Evolutionary conservation across 1,140 invertebrate species (phyloP).

Genomic region (Platyscapa corneri): DNA sequence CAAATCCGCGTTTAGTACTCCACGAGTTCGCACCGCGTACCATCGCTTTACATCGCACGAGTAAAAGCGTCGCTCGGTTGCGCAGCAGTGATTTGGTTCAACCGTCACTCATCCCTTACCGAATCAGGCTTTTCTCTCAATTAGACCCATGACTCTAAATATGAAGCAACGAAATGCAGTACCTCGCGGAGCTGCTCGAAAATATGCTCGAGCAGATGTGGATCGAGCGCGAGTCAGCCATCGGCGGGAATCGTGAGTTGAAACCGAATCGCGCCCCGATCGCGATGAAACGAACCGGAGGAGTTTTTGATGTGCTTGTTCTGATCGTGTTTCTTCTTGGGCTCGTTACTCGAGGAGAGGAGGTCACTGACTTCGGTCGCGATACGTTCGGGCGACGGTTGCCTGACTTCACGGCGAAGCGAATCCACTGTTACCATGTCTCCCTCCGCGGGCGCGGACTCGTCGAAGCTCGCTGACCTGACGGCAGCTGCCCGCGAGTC

Average conservation of each 20-base stretch:
- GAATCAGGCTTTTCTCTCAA: not conserved
- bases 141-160: not conserved
- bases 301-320: slow-evolving; percentile 58
- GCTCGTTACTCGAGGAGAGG: slow-evolving; percentile 49
- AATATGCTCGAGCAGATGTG: no score
- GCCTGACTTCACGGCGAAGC: slow-evolving; percentile 58
- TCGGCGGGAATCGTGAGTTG: not conserved
- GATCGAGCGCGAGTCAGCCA: no score
- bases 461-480: slow-evolving; percentile 49
- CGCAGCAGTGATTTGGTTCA: not conserved
- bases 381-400: slow-evolving; percentile 52
- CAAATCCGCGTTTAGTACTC: not conserved
- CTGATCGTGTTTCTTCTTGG: not conserved
- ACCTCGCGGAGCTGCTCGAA: no score
- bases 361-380: slow-evolving; percentile 60
- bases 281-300: slow-evolving; percentile 56
- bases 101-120: not conserved
- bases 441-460: slow-evolving; percentile 33
- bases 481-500: slow-evolving; percentile 37
- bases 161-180: no score
- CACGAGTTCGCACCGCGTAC: not conserved
- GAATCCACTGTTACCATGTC: slow-evolving; percentile 53
- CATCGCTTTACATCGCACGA: no score
- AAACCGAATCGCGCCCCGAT: not conserved
- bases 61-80: no score